A percentile compares a stretch with the other conserved stretches of the same genome.
Conservation (phyloP, 2,888 invertebrate species). For the Shargacucullia verbasci region DNA sequence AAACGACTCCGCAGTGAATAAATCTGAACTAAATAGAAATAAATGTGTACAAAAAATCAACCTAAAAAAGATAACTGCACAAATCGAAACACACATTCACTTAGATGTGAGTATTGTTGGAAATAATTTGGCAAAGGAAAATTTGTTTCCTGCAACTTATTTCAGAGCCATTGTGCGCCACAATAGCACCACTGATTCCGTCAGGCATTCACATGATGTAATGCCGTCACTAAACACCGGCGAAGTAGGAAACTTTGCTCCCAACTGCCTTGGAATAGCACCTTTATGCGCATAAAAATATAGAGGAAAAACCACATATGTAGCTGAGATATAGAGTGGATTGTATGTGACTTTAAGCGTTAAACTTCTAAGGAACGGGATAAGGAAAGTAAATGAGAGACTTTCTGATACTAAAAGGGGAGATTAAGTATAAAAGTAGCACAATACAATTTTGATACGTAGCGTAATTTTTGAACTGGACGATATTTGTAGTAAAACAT, state of each 20-base stretch:
- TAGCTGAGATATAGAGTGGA: constrained; percentile 31
- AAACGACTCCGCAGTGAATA: no score
- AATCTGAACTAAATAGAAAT: no score
- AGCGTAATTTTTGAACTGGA: no score
- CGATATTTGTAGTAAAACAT: no score
- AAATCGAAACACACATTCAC: constrained; percentile 24
- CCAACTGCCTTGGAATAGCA: constrained; percentile 35
- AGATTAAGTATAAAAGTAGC: no score
- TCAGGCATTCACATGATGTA: constrained; percentile 66
- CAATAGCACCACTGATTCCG: constrained; percentile 81
- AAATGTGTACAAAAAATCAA: no score
- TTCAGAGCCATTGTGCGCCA: constrained; percentile 80
- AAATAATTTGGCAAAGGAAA: constrained; percentile 80
- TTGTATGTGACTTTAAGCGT: constrained; percentile 17
- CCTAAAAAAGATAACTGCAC: neutral
- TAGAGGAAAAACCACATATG: constrained; percentile 33
- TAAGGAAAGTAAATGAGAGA: neutral
- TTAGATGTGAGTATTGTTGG: constrained; percentile 62
- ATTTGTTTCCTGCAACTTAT: constrained; percentile 79
- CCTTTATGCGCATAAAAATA: constrained; percentile 48
- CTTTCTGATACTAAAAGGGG: no score
- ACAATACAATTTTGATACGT: no score
- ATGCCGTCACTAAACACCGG: constrained; percentile 50
- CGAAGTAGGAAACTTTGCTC: constrained; percentile 49
- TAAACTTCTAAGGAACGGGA: neutral